Evolutionary conservation across 2,113 vertebrate genomes (phyloP).

Genomic region (Pandion haliaetus): DNA sequence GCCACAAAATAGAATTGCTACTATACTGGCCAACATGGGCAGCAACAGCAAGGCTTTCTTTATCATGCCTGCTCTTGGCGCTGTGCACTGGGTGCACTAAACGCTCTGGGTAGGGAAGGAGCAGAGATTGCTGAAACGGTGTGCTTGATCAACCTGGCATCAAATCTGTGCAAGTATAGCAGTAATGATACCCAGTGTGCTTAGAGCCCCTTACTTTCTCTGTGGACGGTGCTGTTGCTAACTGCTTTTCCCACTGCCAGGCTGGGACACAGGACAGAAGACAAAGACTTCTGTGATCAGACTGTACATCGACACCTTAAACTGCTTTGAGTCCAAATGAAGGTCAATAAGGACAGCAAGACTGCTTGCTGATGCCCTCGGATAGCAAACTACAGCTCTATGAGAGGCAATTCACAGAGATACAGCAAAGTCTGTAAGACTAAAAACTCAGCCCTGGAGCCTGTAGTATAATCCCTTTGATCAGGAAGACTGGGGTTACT

Average conservation of each 20-base stretch:
- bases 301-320: background rate
- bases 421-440: background rate
- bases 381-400: background rate
- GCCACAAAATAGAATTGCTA: background rate
- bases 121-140: background rate
- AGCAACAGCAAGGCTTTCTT: background rate
- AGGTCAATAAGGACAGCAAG: background rate
- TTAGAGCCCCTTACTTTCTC: background rate
- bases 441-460: constrained; percentile 14
- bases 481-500: constrained; percentile 68
- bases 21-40: fast-evolving
- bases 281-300: background rate
- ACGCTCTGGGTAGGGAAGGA: background rate
- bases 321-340: background rate
- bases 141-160: background rate
- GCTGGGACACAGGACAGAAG: background rate
- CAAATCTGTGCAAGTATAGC: background rate
- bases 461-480: constrained; percentile 65
- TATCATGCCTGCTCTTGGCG: background rate
- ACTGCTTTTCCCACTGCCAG: background rate
- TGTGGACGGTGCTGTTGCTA: background rate
- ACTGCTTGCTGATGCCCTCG: background rate
- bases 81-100: background rate
- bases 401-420: background rate
- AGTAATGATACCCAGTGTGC: background rate